Conservation (phyloP, 2,888 invertebrate species). For the Clepsis dumicolana region DNA sequence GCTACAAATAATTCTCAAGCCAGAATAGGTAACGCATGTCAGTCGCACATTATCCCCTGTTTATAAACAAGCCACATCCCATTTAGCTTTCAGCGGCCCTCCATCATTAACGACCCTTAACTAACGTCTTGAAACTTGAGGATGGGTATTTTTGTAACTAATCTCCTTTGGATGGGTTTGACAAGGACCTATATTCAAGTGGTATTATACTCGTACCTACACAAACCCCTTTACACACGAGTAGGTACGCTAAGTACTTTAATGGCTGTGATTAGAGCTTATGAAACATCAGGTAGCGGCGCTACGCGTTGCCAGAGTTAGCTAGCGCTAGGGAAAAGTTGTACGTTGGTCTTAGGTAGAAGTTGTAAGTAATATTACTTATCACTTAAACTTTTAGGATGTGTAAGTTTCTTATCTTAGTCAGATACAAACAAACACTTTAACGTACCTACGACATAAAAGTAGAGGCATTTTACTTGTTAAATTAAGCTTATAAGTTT, state of each 20-base stretch:
- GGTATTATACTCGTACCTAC: not conserved
- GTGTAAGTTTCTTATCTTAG: no score
- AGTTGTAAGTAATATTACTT: not conserved
- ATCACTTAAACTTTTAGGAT: no score
- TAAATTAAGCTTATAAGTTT: no score
- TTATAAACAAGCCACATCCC: slow-evolving; percentile 47
- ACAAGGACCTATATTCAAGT: slow-evolving; percentile 4
- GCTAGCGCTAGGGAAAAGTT: not conserved
- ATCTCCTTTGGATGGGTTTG: slow-evolving; percentile 7
- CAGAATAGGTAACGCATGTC: slow-evolving; percentile 13
- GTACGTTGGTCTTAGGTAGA: not conserved
- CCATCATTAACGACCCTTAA: slow-evolving; percentile 49
- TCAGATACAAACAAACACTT: no score
- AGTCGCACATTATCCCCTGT: slow-evolving; percentile 30
- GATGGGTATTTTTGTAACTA: slow-evolving; percentile 27
- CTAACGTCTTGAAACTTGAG: slow-evolving; percentile 45
- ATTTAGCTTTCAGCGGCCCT: slow-evolving; percentile 49
- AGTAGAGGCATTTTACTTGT: no score
- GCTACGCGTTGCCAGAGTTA: not conserved
- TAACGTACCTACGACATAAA: no score
- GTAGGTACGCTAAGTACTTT: not conserved
- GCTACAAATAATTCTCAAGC: slow-evolving; percentile 1
- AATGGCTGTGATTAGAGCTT: not conserved
- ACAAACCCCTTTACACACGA: not conserved
- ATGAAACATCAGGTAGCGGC: not conserved